phyloP scores from a whole-genome alignment of 2,797 vertebrate species.

The Pyrocephalus nanus region DNA sequence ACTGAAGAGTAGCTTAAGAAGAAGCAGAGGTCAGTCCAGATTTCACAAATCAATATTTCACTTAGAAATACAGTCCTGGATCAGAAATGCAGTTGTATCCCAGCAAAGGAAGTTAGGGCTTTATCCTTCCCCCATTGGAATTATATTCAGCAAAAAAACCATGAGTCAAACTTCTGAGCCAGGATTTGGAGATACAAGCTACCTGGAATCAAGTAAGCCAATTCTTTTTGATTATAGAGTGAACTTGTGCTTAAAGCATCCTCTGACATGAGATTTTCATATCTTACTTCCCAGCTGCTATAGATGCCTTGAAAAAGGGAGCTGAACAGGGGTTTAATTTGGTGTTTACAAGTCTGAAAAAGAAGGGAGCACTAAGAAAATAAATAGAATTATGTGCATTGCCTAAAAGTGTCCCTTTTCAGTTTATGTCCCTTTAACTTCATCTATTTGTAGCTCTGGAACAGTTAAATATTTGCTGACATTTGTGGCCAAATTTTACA shows the following conservation, averaged over 20 bases:
- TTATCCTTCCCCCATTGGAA: neutral
- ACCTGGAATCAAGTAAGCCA: slow-evolving; percentile 21
- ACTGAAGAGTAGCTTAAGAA: slow-evolving; percentile 40
- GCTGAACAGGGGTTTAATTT: neutral
- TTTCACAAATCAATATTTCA: slow-evolving; percentile 68
- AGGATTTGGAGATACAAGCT: slow-evolving; percentile 58
- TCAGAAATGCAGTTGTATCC: slow-evolving; percentile 34
- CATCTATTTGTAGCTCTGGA: neutral
- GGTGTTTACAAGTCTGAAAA: neutral
- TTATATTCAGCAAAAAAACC: slow-evolving; percentile 3
- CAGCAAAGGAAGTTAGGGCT: neutral
- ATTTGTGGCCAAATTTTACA: neutral
- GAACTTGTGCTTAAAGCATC: slow-evolving; percentile 42
- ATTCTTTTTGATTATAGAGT: slow-evolving; percentile 51
- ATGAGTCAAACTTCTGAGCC: slow-evolving; percentile 29
- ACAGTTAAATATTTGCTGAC: neutral
- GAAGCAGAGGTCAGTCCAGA: slow-evolving; percentile 47
- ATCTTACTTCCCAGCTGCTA: neutral
- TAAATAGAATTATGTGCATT: neutral
- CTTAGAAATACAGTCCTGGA: slow-evolving; percentile 44
- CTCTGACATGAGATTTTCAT: slow-evolving; percentile 30
- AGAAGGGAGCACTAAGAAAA: neutral
- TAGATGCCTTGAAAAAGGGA: neutral
- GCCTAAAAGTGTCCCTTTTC: neutral
- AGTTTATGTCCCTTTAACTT: neutral